A percentile compares a stretch with the other conserved stretches of the same genome.
Evolutionary conservation across 2,888 invertebrate species (phyloP).

Genomic region (Petrolisthes manimaculis): DNA sequence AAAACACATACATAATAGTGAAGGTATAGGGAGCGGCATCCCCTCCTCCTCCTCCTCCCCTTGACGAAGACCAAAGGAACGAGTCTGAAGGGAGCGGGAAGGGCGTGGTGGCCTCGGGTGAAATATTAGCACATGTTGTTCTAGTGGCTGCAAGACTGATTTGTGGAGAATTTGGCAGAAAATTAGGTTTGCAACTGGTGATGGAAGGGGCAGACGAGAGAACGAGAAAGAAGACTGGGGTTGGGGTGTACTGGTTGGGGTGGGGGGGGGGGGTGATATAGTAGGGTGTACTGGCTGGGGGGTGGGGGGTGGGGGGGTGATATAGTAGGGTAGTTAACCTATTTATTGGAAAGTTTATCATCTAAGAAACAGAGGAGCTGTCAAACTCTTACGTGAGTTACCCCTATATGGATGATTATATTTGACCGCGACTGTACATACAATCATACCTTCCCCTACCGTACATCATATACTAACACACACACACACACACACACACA

Average conservation of each 20-base stretch:
- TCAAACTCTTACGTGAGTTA: too few relatives aligned
- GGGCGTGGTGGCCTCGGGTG: constrained; percentile 21
- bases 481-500: too few relatives aligned
- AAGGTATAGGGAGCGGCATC: too few relatives aligned
- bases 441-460: too few relatives aligned
- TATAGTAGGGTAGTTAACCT: background rate
- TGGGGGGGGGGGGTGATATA: background rate
- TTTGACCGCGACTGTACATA: too few relatives aligned
- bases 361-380: too few relatives aligned
- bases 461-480: too few relatives aligned
- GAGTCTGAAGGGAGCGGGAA: constrained; percentile 8
- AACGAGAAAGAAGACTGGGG: constrained; percentile 8
- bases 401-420: too few relatives aligned
- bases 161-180: constrained; percentile 55
- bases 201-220: constrained; percentile 37
- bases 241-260: background rate
- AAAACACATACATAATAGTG: too few relatives aligned
- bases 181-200: constrained; percentile 60
- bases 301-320: background rate
- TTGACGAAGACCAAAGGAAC: constrained; percentile 33
- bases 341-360: too few relatives aligned
- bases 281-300: background rate
- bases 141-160: constrained; percentile 56
- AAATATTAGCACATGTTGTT: constrained; percentile 62
- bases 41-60: background rate